A percentile compares a stretch with the other conserved stretches of the same genome.
Evolutionary conservation across 2,888 invertebrate species (phyloP).

Genomic region (Acleris sparsana): DNA sequence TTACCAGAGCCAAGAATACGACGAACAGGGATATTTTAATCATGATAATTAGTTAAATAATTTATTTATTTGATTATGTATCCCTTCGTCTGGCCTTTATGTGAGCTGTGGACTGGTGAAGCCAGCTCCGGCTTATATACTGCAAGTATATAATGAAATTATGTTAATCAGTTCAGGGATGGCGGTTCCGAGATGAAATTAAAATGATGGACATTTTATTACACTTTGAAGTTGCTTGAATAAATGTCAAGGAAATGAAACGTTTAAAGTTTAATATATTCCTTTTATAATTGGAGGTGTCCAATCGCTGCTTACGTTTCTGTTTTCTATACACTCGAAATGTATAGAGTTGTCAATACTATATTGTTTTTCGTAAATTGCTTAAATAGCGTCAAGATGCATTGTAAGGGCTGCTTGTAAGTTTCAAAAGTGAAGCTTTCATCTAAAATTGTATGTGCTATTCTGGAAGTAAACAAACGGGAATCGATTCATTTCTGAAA

Average conservation of each 20-base stretch:
- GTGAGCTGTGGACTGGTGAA: constrained; percentile 17
- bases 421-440: too few species aligned
- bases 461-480: too few species aligned
- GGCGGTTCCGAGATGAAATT: constrained; percentile 18
- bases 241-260: background rate
- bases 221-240: constrained; percentile 7
- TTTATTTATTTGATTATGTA: constrained; percentile 5
- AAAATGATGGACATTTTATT: constrained; percentile 20
- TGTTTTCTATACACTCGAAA: too few species aligned
- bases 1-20: constrained; percentile 21
- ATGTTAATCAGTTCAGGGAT: constrained; percentile 33
- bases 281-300: too few species aligned
- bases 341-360: too few species aligned
- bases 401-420: too few species aligned
- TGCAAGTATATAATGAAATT: constrained; percentile 39
- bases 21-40: constrained; percentile 18
- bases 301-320: too few species aligned
- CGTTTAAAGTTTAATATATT: too few species aligned
- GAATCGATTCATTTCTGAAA: too few species aligned
- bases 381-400: too few species aligned
- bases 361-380: too few species aligned
- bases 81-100: constrained; percentile 39
- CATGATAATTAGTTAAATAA: constrained; percentile 10
- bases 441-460: too few species aligned
- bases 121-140: constrained; percentile 43